A percentile compares a stretch with the other conserved stretches of the same genome.
These are phyloP conservation scores for Ooceraea biroi DNA, from an alignment of 1,140 invertebrate species.

Conservation along the genomic window DNA sequence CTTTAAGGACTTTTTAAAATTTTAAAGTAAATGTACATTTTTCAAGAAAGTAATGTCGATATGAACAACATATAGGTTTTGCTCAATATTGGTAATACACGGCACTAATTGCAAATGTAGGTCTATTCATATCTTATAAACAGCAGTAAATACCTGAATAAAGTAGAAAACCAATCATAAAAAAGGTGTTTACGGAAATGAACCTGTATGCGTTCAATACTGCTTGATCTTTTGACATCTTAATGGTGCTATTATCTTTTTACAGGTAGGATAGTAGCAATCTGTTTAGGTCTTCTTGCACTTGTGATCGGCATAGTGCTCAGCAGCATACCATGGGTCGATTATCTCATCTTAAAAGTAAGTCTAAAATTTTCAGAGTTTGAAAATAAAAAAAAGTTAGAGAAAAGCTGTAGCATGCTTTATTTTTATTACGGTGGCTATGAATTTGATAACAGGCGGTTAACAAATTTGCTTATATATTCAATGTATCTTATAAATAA, in stretches of 20 bases:
- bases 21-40: background rate
- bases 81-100: constrained; percentile 18
- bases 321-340: constrained; percentile 93
- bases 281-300: constrained; percentile 92
- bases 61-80: background rate
- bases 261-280: constrained; percentile 92
- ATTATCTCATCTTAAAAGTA: constrained; percentile 94
- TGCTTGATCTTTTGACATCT: constrained; percentile 8
- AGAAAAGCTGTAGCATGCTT: background rate
- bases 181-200: constrained; percentile 16
- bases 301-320: constrained; percentile 93
- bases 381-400: too few relatives aligned
- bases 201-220: background rate
- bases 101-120: constrained; percentile 34
- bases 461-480: background rate
- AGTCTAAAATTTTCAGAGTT: constrained; percentile 7
- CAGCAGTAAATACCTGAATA: background rate
- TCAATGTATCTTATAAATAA: background rate
- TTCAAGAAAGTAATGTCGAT: background rate
- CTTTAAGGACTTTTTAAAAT: background rate
- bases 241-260: constrained; percentile 72
- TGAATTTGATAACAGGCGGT: too few relatives aligned
- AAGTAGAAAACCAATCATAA: background rate
- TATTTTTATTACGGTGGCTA: background rate
- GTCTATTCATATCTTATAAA: constrained; percentile 28